Evolutionary conservation across 2,797 vertebrate species (phyloP).

Genomic region (Psittacula echo): DNA sequence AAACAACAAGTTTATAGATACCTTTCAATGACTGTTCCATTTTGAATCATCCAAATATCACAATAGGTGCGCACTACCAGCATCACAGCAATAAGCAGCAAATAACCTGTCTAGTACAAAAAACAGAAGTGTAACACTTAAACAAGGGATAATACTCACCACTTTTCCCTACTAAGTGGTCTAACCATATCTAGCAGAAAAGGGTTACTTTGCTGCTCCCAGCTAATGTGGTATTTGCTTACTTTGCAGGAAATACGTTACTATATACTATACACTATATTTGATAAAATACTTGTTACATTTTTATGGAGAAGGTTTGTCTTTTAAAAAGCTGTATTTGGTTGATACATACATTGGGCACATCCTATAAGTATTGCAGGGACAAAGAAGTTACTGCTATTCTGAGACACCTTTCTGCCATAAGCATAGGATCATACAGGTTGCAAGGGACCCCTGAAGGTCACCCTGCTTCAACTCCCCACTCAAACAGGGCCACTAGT

Average conservation of each 20-base stretch:
- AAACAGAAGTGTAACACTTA: conserved; percentile 9
- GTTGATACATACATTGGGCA: neutral
- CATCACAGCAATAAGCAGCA: conserved; percentile 91
- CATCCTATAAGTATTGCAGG: fast-evolving
- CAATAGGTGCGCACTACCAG: conserved; percentile 94
- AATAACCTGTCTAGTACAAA: conserved; percentile 89
- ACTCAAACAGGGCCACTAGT: neutral
- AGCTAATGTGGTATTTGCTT: neutral
- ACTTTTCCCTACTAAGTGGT: neutral
- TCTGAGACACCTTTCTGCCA: neutral
- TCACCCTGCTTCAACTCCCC: neutral
- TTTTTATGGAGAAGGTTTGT: neutral
- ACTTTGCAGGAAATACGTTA: neutral
- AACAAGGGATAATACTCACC: neutral
- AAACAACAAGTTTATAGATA: conserved; percentile 52
- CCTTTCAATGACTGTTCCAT: conserved; percentile 99
- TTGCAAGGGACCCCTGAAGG: neutral
- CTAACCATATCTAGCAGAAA: neutral
- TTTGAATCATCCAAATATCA: conserved; percentile 99
- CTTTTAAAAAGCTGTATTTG: neutral
- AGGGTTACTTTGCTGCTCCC: neutral
- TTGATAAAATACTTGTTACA: neutral
- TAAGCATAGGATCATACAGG: neutral
- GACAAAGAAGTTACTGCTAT: neutral
- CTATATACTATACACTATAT: neutral